Percentiles rank a stretch among this genome's conserved stretches.
These are phyloP conservation scores for Laticauda colubrina DNA, from an alignment of 2,113 vertebrate genomes.

Conservation along the genomic window DNA sequence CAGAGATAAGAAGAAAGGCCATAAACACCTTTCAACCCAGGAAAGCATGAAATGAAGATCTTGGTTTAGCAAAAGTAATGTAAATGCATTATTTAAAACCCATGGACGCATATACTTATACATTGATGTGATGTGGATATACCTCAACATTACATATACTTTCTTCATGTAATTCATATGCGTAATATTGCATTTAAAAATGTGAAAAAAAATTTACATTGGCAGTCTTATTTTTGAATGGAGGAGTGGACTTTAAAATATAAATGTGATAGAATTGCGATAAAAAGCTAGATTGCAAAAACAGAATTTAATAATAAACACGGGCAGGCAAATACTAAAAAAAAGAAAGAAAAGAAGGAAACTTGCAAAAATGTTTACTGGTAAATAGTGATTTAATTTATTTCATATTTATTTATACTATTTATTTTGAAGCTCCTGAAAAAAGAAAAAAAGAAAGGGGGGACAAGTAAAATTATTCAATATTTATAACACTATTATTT, in stretches of 20 bases:
- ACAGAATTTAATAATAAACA: background rate
- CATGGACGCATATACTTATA: conserved; percentile 2
- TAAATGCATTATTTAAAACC: conserved; percentile 42
- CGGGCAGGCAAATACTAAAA: background rate
- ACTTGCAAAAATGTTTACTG: background rate
- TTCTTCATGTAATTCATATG: background rate
- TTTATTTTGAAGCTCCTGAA: background rate
- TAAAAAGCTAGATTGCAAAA: background rate
- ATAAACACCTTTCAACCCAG: conserved; percentile 57
- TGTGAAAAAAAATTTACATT: background rate
- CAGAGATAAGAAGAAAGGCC: conserved; percentile 62
- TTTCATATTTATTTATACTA: background rate
- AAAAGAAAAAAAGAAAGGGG: background rate
- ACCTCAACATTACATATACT: conserved; percentile 18
- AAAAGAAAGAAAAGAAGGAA: background rate
- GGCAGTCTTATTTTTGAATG: background rate
- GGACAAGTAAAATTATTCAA: background rate
- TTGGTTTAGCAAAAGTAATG: conserved; percentile 45
- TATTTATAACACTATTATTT: background rate
- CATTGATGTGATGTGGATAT: conserved; percentile 38
- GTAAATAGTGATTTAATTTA: background rate
- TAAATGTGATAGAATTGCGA: background rate
- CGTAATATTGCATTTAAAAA: background rate
- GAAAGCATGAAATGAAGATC: conserved; percentile 58
- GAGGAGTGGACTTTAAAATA: background rate